Conservation (phyloP, 2,888 invertebrate genomes). For the Phlogophora meticulosa region DNA sequence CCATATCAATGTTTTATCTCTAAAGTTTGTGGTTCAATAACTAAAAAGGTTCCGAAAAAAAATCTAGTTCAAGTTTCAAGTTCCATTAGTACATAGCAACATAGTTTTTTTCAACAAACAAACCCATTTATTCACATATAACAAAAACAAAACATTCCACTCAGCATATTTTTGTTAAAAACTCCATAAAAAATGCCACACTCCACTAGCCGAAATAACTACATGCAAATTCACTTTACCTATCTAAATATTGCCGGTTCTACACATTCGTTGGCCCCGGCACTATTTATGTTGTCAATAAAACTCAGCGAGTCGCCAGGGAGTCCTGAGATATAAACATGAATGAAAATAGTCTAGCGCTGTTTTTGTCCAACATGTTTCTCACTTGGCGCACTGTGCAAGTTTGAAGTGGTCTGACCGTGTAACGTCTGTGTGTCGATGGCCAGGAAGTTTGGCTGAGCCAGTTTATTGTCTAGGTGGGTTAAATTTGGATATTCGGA, state of each 20-base stretch:
- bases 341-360: conserved; percentile 81
- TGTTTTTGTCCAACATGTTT: conserved; percentile 68
- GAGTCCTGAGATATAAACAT: conserved; percentile 80
- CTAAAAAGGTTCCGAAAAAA: no score
- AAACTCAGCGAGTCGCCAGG: conserved; percentile 80
- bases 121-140: not conserved
- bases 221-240: conserved; percentile 61
- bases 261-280: conserved; percentile 68
- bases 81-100: no score
- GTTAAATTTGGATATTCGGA: not conserved
- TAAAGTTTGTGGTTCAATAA: no score
- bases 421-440: conserved; percentile 19
- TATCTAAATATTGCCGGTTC: conserved; percentile 64
- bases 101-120: not conserved
- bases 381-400: conserved; percentile 39
- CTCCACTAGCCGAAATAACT: conserved; percentile 41
- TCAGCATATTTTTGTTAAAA: conserved; percentile 21
- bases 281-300: conserved; percentile 87
- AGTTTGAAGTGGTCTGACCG: conserved; percentile 43
- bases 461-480: conserved; percentile 12
- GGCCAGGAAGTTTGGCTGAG: conserved; percentile 1
- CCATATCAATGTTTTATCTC: not conserved
- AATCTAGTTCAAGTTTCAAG: no score
- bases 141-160: conserved; percentile 18
- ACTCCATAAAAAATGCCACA: conserved; percentile 21